These are phyloP conservation scores for Phocoena phocoena DNA, from an alignment of 2,113 vertebrate species.

Conservation along the genomic window DNA sequence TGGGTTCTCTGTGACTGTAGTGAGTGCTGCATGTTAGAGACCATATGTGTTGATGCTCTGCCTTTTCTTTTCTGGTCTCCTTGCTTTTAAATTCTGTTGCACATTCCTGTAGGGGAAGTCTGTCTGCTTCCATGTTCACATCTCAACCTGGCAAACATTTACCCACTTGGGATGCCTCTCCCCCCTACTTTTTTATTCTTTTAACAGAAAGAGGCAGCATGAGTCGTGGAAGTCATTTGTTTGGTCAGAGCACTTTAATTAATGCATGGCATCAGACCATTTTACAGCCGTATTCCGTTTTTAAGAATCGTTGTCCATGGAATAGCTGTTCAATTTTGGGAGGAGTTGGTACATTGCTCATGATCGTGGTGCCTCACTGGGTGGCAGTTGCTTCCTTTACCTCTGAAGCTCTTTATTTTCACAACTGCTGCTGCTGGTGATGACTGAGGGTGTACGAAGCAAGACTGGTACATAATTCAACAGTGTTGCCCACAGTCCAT, in stretches of 20 bases:
- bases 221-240: background rate
- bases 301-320: background rate
- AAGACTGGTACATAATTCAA: background rate
- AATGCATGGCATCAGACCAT: background rate
- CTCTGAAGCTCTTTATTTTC: background rate
- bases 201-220: constrained; percentile 9
- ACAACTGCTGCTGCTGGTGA: background rate
- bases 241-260: background rate
- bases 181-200: background rate
- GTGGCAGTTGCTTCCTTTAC: background rate
- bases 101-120: background rate
- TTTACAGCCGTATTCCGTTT: background rate
- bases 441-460: background rate
- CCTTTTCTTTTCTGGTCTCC: background rate
- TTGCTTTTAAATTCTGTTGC: background rate
- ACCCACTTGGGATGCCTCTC: background rate
- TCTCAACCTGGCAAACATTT: background rate
- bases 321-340: background rate
- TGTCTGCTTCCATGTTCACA: background rate
- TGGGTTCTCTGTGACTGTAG: background rate
- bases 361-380: background rate
- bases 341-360: background rate
- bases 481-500: background rate
- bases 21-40: background rate
- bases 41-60: background rate